Evolutionary conservation across 2,888 invertebrate species (phyloP).

Genomic region (Trissolcus brochymenae): DNA sequence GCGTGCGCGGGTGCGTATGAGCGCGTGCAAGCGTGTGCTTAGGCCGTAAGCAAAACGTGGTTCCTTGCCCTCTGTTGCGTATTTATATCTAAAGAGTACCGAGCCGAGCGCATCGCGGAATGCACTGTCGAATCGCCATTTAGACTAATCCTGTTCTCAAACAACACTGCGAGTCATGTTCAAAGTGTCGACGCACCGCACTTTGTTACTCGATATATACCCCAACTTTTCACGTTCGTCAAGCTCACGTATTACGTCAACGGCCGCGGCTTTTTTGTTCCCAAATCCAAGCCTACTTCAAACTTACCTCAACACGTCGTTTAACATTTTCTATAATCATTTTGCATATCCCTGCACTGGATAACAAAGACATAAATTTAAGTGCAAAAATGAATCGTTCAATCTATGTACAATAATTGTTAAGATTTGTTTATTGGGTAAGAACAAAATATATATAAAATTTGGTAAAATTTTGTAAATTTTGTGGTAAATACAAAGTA

Average conservation of each 20-base stretch:
- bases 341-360: too few species aligned
- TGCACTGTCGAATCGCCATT: conserved; percentile 60
- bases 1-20: conserved; percentile 60
- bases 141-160: conserved; percentile 54
- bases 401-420: too few species aligned
- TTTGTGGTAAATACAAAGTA: too few species aligned
- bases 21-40: conserved; percentile 56
- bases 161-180: conserved; percentile 51
- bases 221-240: conserved; percentile 22
- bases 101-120: conserved; percentile 60
- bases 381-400: too few species aligned
- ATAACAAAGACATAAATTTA: too few species aligned
- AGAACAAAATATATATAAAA: too few species aligned
- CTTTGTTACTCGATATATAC: conserved; percentile 39
- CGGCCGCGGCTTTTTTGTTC: background rate
- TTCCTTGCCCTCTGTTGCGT: conserved; percentile 73
- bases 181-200: conserved; percentile 47
- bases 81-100: conserved; percentile 70
- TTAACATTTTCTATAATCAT: too few species aligned
- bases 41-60: conserved; percentile 62
- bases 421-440: too few species aligned
- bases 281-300: too few species aligned
- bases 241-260: conserved; percentile 25
- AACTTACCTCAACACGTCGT: too few species aligned
- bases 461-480: too few species aligned